Conservation (phyloP, 2,888 invertebrate species). For the Heliconius charithonia region DNA sequence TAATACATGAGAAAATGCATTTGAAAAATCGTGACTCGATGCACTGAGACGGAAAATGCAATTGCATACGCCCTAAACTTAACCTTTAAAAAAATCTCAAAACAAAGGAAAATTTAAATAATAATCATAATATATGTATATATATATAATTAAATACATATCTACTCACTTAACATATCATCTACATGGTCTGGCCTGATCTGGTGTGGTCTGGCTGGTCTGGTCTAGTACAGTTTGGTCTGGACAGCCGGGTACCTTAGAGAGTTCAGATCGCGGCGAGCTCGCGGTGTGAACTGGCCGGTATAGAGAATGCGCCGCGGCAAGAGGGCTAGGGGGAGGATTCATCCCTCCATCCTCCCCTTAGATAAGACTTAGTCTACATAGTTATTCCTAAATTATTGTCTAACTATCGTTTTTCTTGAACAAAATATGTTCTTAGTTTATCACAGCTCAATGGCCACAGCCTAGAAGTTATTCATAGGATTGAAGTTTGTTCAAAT, state of each 20-base stretch:
- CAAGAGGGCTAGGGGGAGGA: conserved; percentile 13
- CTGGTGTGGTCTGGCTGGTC: conserved; percentile 4
- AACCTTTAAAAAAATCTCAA: background rate
- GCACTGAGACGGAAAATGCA: background rate
- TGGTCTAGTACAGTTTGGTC: background rate
- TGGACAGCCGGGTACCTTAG: conserved; percentile 24
- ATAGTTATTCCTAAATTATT: background rate
- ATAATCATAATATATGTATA: background rate
- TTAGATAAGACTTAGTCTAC: conserved; percentile 16
- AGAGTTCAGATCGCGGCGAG: conserved; percentile 24
- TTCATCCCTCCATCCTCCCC: conserved; percentile 17
- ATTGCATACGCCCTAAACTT: background rate
- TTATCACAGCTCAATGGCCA: no score
- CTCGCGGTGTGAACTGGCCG: conserved; percentile 26
- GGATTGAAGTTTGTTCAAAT: no score
- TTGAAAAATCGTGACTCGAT: background rate
- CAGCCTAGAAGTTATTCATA: no score
- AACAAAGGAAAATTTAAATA: background rate
- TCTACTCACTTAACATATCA: conserved; percentile 17
- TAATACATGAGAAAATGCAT: background rate
- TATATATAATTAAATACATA: background rate
- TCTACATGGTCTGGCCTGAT: conserved; percentile 2
- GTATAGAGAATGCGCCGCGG: background rate
- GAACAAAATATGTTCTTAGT: background rate
- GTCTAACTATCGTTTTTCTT: background rate